Percentiles rank a stretch among this genome's conserved stretches.
Evolutionary conservation across 92 coral and sea anemone species (phyloP).

Genomic region (Parazoanthus swiftii): DNA sequence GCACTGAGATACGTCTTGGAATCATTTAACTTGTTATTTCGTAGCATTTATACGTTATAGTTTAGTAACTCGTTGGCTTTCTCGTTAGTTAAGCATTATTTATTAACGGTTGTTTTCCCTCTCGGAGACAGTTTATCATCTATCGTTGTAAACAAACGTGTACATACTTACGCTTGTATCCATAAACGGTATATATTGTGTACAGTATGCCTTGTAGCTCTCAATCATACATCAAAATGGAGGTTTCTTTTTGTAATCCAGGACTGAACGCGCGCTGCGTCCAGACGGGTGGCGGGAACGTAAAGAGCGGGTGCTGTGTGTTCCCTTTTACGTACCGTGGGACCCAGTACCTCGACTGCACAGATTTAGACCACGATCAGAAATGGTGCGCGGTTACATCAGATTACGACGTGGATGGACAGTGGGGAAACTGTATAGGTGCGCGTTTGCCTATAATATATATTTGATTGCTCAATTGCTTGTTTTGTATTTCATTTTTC

Average conservation of each 20-base stretch:
- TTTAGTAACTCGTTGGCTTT: too few species aligned
- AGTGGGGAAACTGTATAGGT: conserved; percentile 97
- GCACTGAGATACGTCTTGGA: too few species aligned
- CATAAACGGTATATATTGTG: neutral
- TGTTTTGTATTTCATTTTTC: too few species aligned
- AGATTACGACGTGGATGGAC: conserved; percentile 86
- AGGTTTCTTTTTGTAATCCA: neutral
- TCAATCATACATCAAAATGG: neutral
- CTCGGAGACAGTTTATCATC: too few species aligned
- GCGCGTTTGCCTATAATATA: conserved; percentile 3
- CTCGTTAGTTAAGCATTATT: too few species aligned
- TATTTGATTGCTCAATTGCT: neutral
- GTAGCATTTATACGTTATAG: too few species aligned
- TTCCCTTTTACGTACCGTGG: conserved; percentile 89
- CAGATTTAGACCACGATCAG: conserved; percentile 66
- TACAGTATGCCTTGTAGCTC: neutral
- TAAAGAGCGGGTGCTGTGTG: conserved; percentile 85
- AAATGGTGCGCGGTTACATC: conserved; percentile 96
- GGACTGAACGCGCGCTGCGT: conserved; percentile 84
- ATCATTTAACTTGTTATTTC: too few species aligned
- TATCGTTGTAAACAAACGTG: too few species aligned
- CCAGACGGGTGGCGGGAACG: conserved; percentile 74
- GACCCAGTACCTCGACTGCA: conserved; percentile 82
- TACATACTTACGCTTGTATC: too few species aligned
- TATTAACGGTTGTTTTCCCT: too few species aligned